Conservation (phyloP, 2,888 invertebrate genomes). For the Aelia acuminata region DNA sequence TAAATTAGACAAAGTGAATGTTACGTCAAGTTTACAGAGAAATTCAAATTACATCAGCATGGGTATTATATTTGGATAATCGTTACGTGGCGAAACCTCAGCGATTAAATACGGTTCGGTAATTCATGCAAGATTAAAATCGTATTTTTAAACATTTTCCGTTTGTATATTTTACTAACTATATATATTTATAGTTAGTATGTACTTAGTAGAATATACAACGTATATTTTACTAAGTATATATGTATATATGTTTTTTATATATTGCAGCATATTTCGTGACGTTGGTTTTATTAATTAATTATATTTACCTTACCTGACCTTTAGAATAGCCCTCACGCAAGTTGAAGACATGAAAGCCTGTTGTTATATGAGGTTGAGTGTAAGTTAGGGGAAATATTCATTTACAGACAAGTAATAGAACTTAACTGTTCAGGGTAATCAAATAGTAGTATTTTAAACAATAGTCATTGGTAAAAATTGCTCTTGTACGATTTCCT, state of each 20-base stretch:
- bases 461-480: neutral
- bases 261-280: no score
- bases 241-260: no score
- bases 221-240: no score
- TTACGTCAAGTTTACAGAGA: neutral
- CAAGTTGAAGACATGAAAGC: neutral
- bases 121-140: no score
- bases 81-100: neutral
- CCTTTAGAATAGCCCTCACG: neutral
- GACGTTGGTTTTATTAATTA: neutral
- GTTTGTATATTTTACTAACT: no score
- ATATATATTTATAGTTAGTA: no score
- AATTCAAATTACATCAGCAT: neutral
- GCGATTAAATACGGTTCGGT: neutral
- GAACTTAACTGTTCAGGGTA: neutral
- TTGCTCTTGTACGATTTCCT: no score
- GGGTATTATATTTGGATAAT: neutral
- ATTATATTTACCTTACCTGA: conserved; percentile 15
- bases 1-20: neutral
- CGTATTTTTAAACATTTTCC: no score
- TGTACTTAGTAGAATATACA: no score
- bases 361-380: neutral
- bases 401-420: neutral
- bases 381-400: neutral
- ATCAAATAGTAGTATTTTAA: neutral